Evolutionary conservation across 2,888 invertebrate genomes (phyloP), one percentile per base, ranked within the genome.

Genomic region (Synergus gifuensis): DNA sequence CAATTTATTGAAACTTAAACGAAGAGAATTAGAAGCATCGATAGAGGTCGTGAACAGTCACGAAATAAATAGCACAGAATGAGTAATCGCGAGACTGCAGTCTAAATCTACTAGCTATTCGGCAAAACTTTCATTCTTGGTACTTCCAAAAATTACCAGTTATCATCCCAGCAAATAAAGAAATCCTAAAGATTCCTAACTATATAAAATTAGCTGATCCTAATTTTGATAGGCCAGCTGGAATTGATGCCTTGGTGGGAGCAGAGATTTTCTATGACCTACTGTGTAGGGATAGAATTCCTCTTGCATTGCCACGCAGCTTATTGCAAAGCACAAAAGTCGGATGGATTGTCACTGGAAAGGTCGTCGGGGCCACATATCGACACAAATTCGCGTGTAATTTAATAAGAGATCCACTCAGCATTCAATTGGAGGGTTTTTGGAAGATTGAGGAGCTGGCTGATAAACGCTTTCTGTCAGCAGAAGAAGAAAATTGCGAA

Each of bases 331-430:
- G 9, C 42, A 66, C 42, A 1, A 64, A 64, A n/a, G 12, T 64
- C 3, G 64, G 42, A 36, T 40, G 64, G 64, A 64, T 64, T n/a
- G 64, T 64, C n/a, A n/a, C 66, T 7, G 66, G 66, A 4, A 14
- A 40, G 11, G 9, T 66, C 2, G 18, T 8, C 18, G 42, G n/a
- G 40, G 9, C 9, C n/a, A n/a, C 40, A 4, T 2, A 7, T 42
- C n/a, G 42, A 66, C 4, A 9, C 4, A 66, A n/a, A 5, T n/a
- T 66, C 8, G n/a, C 42, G 16, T 66, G 42, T n/a, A 66, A 66
- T 11, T n/a, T 66, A 0, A 66, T 66, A 2, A 64, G 64, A 3
- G 64, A 64, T 40, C 40, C 18, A 42, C 42, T n/a, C 5, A 18
- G 8, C 9, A 18, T n/a, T 4, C 44, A 22, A 11, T 40, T 66